phyloP scores from a whole-genome alignment of 2,797 vertebrate genomes.

The Myotis planiceps region DNA sequence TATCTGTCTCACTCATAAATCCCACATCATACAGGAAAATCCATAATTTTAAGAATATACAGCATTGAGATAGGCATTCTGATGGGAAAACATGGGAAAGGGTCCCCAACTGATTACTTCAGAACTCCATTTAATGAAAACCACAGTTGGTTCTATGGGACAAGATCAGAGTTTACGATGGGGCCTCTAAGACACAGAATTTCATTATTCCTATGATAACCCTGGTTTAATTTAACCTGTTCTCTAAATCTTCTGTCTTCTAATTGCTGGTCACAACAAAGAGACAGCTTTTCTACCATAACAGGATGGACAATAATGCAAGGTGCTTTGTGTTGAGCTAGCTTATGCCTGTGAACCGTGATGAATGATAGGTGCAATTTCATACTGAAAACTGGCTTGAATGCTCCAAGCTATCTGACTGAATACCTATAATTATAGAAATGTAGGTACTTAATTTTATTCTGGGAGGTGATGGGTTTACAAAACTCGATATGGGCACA shows the following conservation, averaged over 20 bases:
- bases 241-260: slow-evolving; percentile 67
- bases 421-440: slow-evolving; percentile 68
- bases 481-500: background rate
- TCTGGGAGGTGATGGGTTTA: background rate
- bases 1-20: background rate
- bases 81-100: background rate
- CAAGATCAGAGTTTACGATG: background rate
- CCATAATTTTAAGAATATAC: background rate
- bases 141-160: background rate
- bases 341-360: background rate
- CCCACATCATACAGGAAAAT: background rate
- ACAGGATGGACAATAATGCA: background rate
- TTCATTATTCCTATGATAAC: slow-evolving; percentile 69
- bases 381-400: slow-evolving; percentile 63
- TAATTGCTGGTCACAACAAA: slow-evolving; percentile 74
- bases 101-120: background rate
- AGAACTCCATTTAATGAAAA: slow-evolving; percentile 21
- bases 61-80: background rate
- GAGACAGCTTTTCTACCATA: slow-evolving; percentile 49
- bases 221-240: slow-evolving; percentile 53
- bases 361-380: slow-evolving; percentile 73
- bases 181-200: slow-evolving; percentile 19
- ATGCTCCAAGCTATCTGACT: slow-evolving; percentile 70
- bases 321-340: slow-evolving; percentile 69
- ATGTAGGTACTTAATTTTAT: slow-evolving; percentile 73